Conservation (phyloP, 1,140 invertebrate species). For the Parapsyche elsis region DNA sequence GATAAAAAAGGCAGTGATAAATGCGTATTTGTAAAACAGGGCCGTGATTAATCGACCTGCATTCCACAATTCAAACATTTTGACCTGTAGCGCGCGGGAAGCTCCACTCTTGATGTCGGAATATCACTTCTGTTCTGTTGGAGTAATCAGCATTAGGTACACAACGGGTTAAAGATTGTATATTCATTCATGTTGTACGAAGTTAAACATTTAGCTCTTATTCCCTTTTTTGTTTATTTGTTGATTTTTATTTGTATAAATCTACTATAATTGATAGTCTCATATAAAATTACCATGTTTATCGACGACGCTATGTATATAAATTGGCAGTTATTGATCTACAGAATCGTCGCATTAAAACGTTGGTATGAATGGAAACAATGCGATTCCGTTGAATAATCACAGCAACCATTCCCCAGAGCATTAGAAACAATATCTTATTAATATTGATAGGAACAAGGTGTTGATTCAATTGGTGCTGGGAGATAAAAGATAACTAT, state of each 20-base stretch:
- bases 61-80: conserved; percentile 55
- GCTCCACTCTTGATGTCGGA: background rate
- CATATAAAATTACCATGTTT: no score
- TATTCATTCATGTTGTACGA: background rate
- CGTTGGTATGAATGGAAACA: background rate
- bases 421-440: conserved; percentile 11
- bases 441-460: conserved; percentile 34
- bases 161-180: background rate
- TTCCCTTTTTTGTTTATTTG: background rate
- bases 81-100: conserved; percentile 11
- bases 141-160: background rate
- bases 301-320: no score
- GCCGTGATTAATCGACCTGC: conserved; percentile 53
- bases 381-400: no score
- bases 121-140: background rate
- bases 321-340: background rate
- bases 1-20: conserved; percentile 55
- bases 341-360: background rate
- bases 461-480: conserved; percentile 37
- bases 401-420: background rate
- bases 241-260: no score
- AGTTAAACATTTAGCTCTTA: background rate
- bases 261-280: no score
- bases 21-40: conserved; percentile 54
- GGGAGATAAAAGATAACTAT: conserved; percentile 17